Percentiles rank a stretch among this genome's conserved stretches.
Evolutionary conservation across 1,140 invertebrate species (phyloP).

Genomic region (Bombus ignitus): DNA sequence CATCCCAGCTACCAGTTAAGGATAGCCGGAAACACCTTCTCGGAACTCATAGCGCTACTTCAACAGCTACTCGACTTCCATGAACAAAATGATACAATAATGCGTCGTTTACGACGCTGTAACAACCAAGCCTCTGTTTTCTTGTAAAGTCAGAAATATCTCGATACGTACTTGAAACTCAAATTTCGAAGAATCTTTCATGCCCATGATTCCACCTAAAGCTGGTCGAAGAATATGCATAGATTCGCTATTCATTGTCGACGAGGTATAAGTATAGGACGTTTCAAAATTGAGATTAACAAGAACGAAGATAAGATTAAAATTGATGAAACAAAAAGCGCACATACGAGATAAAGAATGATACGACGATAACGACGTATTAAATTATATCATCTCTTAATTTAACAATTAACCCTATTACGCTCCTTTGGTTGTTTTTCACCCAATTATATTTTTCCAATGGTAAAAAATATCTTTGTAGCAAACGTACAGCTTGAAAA

Average conservation of each 20-base stretch:
- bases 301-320: no score
- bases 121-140: background rate
- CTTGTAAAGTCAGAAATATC: background rate
- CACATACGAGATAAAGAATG: no score
- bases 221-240: background rate
- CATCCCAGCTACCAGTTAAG: background rate
- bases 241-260: background rate
- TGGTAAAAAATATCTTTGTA: no score
- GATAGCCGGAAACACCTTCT: conserved; percentile 1
- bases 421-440: no score
- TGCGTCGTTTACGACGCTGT: background rate
- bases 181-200: background rate
- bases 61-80: conserved; percentile 1
- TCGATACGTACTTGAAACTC: background rate
- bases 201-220: background rate
- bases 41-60: background rate
- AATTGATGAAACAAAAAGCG: background rate
- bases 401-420: no score
- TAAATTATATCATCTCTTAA: no score
- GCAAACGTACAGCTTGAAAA: no score
- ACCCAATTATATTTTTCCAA: no score
- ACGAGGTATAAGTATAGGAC: background rate
- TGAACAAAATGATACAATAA: background rate
- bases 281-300: no score
- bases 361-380: no score